Evolutionary conservation across 1,140 invertebrate species (phyloP), one percentile per base, ranked within the genome.

Genomic region (Coboldia fuscipes): DNA sequence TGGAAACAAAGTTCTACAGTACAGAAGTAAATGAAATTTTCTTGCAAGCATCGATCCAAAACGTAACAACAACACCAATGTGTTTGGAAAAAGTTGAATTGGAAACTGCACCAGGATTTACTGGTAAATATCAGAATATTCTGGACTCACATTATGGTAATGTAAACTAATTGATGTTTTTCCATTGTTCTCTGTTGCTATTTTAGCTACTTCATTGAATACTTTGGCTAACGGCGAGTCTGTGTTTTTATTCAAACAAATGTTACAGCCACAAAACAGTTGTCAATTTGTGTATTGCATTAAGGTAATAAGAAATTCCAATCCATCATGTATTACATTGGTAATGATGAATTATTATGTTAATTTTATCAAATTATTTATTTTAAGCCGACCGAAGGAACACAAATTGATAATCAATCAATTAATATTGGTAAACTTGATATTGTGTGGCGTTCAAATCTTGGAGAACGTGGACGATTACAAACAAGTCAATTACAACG

Each of bases 1-100:
- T 98, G 0, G 93, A 96, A 61, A 97, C 92, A 3, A 97, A 97
- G 52, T 94, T 97, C 57, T 96, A 89, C 51, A 93, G 92, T 70
- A 80, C 84, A 13, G 89, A 96, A 69, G 85, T 81, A 38, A 86
- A 93, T 67, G 90, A 97, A 65, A 83, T 97, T 5, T 97, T 88
- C 57, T 58, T 97, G 41, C 93, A 97, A 62, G 90, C 90, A 5
- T 24, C 33, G 36, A 39, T 39, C 10, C 84, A 94, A 58, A 97
- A 97, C 57, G 80, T 89, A 29, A 94, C 88, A 29, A 66, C 72
- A 32, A 71, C 74, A 2, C 76, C 85, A 15, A 88, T 97, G 45
- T 85, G 77, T 47, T 68, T 94, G 43, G 88, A 94, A 57, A 84
- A 80, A 63, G 85, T 96, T 4, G 69, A 74, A 22, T 60, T 97